phyloP scores from a whole-genome alignment of 2,797 vertebrate species.

The Cuniculus paca region DNA sequence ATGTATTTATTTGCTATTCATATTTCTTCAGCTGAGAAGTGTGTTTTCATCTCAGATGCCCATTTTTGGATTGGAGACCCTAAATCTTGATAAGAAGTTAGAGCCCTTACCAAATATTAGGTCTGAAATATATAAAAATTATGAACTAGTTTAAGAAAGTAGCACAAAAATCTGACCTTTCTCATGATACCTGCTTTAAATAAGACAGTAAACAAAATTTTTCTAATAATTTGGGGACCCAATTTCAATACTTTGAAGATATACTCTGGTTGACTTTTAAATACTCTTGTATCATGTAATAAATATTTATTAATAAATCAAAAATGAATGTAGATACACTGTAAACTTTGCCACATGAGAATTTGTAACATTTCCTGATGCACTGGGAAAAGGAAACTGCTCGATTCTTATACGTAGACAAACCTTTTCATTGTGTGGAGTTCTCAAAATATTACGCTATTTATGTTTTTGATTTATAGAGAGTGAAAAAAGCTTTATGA shows the following conservation, averaged over 20 bases:
- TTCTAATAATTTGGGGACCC: not conserved
- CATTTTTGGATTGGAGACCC: too few relatives aligned
- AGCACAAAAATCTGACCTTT: not conserved
- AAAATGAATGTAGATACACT: not conserved
- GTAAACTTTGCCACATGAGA: not conserved
- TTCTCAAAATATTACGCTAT: not conserved
- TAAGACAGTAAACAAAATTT: not conserved
- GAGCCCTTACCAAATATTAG: not conserved
- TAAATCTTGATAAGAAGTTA: not conserved
- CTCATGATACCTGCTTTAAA: not conserved
- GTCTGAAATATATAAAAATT: not conserved
- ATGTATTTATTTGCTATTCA: too few relatives aligned
- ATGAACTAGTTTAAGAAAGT: not conserved
- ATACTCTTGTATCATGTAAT: not conserved
- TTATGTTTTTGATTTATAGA: not conserved
- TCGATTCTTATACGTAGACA: not conserved
- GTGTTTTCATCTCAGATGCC: too few relatives aligned
- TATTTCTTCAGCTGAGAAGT: too few relatives aligned
- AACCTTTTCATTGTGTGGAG: not conserved
- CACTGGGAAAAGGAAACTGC: not conserved
- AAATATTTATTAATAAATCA: constrained; percentile 9
- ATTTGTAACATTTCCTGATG: not conserved
- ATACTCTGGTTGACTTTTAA: not conserved
- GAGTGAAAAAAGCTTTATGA: not conserved
- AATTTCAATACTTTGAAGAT: not conserved